These are phyloP conservation scores for Ophion slaviceki DNA, from an alignment of 2,888 invertebrate genomes.

Conservation along the genomic window DNA sequence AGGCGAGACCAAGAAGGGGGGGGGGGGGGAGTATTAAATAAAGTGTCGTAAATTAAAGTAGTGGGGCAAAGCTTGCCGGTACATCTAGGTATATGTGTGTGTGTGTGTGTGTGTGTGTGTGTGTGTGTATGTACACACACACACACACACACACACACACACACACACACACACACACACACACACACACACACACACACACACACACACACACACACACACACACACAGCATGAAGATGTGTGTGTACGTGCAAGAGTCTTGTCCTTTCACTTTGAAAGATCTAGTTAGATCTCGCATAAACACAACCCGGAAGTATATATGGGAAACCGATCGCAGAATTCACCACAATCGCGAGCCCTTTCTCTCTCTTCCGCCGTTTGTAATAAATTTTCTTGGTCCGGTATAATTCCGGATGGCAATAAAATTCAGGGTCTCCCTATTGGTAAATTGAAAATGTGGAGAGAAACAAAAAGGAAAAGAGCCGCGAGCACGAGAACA, in stretches of 20 bases:
- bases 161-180: neutral
- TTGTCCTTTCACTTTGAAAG: slow-evolving; percentile 68
- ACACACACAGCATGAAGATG: neutral
- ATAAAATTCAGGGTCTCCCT: slow-evolving; percentile 41
- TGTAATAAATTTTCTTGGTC: slow-evolving; percentile 50
- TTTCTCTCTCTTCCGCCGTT: slow-evolving; percentile 10
- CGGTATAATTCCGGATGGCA: slow-evolving; percentile 32
- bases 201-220: neutral
- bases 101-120: slow-evolving; percentile 11
- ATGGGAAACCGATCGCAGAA: slow-evolving; percentile 61
- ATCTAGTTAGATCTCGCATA: slow-evolving; percentile 62
- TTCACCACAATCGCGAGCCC: slow-evolving; percentile 19
- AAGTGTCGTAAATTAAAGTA: slow-evolving; percentile 68
- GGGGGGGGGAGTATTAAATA: slow-evolving; percentile 55
- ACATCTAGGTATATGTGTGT: slow-evolving; percentile 64
- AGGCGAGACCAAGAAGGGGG: slow-evolving; percentile 3
- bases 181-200: neutral
- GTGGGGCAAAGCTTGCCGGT: slow-evolving; percentile 60
- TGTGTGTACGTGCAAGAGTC: slow-evolving; percentile 36
- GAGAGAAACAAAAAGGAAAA: slow-evolving; percentile 1
- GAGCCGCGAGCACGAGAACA: slow-evolving; percentile 37
- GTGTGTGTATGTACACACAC: neutral
- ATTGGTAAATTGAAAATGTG: slow-evolving; percentile 10
- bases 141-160: neutral
- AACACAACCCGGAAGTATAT: slow-evolving; percentile 61